phyloP scores from a whole-genome alignment of 2,113 vertebrate genomes.

The Sitta europaea region DNA sequence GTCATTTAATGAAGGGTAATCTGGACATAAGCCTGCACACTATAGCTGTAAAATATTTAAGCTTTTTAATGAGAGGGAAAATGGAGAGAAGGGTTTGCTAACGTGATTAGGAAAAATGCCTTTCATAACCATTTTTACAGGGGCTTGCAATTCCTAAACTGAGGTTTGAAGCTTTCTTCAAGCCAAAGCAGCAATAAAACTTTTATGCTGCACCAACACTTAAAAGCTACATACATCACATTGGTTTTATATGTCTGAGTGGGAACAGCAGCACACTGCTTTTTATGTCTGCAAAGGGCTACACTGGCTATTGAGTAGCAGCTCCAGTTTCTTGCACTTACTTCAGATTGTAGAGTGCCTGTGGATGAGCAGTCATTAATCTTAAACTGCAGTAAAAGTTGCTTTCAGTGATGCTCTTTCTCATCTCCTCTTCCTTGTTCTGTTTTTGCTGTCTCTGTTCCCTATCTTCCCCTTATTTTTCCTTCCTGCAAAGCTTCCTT shows the following conservation, averaged over 20 bases:
- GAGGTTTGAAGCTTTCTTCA: constrained; percentile 39
- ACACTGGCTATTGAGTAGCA: constrained; percentile 41
- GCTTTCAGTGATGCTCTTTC: background rate
- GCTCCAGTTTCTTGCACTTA: constrained; percentile 44
- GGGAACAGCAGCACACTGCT: constrained; percentile 20
- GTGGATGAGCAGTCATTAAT: constrained; percentile 21
- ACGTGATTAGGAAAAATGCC: constrained; percentile 46
- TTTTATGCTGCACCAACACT: constrained; percentile 25
- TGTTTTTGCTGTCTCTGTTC: background rate
- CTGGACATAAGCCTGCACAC: background rate
- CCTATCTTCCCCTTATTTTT: background rate
- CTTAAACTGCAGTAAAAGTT: constrained; percentile 22
- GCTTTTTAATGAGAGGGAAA: constrained; percentile 40
- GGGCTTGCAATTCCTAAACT: constrained; percentile 6
- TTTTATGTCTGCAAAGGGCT: constrained; percentile 54
- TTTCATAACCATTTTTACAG: constrained; percentile 44
- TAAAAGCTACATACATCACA: constrained; percentile 61
- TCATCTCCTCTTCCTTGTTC: background rate
- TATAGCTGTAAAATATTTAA: constrained; percentile 25
- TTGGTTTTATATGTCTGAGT: constrained; percentile 55
- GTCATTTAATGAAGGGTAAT: constrained; percentile 30
- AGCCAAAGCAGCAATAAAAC: constrained; percentile 49
- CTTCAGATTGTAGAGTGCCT: background rate
- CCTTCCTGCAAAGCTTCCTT: background rate
- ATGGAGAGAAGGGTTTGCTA: constrained; percentile 37